phyloP scores from a whole-genome alignment of 2,113 vertebrate species.

The Eptatretus burgeri region DNA sequence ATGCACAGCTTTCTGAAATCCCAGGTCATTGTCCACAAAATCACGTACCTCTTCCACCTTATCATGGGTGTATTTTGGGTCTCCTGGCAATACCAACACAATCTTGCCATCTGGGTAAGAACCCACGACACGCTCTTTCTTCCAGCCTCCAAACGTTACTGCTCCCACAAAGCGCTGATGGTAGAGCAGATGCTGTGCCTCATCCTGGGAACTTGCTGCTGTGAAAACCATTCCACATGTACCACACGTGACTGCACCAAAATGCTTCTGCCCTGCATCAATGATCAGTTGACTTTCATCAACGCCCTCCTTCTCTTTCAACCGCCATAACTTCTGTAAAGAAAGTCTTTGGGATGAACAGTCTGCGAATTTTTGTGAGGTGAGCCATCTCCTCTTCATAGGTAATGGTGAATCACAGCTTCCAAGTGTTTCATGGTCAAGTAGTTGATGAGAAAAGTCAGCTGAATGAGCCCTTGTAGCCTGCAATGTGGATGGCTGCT shows the following conservation, averaged over 20 bases:
- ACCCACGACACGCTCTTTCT: constrained; percentile 50
- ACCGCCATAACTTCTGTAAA: too few relatives aligned
- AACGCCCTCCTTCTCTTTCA: too few relatives aligned
- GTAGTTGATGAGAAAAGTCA: too few relatives aligned
- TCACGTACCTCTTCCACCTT: constrained; percentile 63
- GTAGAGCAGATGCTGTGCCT: constrained; percentile 44
- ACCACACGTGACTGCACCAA: constrained; percentile 33
- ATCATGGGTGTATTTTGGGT: constrained; percentile 46
- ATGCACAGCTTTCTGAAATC: constrained; percentile 42
- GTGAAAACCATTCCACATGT: constrained; percentile 70
- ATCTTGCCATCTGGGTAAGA: constrained; percentile 86
- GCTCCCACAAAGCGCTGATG: constrained; percentile 45
- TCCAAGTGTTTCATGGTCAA: too few relatives aligned
- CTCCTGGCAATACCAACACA: constrained; percentile 36
- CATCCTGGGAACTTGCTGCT: constrained; percentile 40
- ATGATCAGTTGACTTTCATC: too few relatives aligned
- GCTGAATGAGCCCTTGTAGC: too few relatives aligned
- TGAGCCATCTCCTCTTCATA: too few relatives aligned
- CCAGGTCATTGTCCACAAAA: constrained; percentile 47
- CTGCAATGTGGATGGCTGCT: too few relatives aligned
- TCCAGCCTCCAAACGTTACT: constrained; percentile 67
- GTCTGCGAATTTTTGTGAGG: too few relatives aligned
- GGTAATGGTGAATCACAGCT: too few relatives aligned
- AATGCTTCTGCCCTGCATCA: constrained; percentile 66
- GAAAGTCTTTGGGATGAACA: too few relatives aligned